These are phyloP conservation scores for Branchellion lobata DNA, from an alignment of 2,888 invertebrate genomes.

Conservation along the genomic window DNA sequence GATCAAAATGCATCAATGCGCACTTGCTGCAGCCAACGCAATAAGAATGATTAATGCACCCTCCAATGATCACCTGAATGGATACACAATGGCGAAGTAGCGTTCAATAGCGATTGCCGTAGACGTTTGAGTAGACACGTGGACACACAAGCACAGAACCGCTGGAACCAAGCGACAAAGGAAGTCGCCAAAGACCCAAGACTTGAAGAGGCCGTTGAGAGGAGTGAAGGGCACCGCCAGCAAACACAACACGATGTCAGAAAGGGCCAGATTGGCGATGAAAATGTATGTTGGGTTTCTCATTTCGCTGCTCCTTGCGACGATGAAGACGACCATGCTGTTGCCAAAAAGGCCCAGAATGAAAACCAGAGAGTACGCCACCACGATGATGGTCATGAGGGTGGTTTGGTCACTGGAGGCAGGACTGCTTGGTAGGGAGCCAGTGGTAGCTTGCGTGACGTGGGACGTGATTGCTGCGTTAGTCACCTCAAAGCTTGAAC, in stretches of 20 bases:
- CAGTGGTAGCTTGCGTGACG: no score
- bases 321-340: conserved; percentile 86
- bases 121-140: conserved; percentile 92
- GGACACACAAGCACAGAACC: conserved; percentile 81
- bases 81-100: conserved; percentile 94
- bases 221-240: conserved; percentile 96
- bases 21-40: no score
- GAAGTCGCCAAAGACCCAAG: conserved; percentile 88
- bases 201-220: conserved; percentile 81
- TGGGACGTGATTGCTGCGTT: no score
- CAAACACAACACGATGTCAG: conserved; percentile 87
- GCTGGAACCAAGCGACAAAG: conserved; percentile 90
- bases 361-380: conserved; percentile 75
- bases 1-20: background rate
- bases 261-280: conserved; percentile 91
- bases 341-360: conserved; percentile 71
- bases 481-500: no score
- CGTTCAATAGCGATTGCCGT: conserved; percentile 96
- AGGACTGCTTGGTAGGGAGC: background rate
- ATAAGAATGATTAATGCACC: background rate
- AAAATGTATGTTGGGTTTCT: conserved; percentile 96
- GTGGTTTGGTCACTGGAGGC: background rate
- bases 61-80: conserved; percentile 69
- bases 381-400: conserved; percentile 30
- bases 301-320: conserved; percentile 81